A percentile compares a stretch with the other conserved stretches of the same genome.
These are phyloP conservation scores for Catostomus latipinnis DNA, from an alignment of 2,797 vertebrate species.

Conservation along the genomic window DNA sequence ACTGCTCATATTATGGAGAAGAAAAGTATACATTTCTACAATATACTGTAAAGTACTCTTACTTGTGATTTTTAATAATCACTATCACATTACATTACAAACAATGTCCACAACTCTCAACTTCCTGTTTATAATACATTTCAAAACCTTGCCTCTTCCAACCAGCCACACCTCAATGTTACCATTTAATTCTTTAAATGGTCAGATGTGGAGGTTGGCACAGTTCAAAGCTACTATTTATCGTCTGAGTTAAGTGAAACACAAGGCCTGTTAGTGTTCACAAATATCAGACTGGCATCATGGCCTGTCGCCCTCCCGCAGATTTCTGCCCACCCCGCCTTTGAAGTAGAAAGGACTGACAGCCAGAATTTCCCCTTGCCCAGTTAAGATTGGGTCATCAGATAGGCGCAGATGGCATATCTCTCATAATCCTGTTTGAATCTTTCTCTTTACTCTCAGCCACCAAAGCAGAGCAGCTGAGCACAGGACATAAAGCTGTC, in stretches of 20 bases:
- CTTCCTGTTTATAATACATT: not conserved
- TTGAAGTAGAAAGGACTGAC: conserved; percentile 71
- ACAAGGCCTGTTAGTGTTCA: conserved; percentile 44
- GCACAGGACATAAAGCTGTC: conserved; percentile 51
- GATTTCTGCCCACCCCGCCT: conserved; percentile 67
- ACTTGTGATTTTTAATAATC: not conserved
- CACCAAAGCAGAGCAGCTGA: conserved; percentile 57
- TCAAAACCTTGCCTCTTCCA: not conserved
- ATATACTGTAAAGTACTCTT: not conserved
- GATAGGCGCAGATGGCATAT: conserved; percentile 64
- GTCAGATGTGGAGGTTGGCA: conserved; percentile 13
- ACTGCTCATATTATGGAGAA: not conserved
- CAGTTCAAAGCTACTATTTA: conserved; percentile 37
- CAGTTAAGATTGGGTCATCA: conserved; percentile 69
- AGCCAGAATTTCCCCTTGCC: conserved; percentile 69
- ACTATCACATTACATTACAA: not conserved
- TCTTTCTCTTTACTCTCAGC: conserved; percentile 62
- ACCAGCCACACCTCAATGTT: not conserved
- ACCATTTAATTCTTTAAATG: not conserved
- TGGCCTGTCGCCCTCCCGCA: conserved; percentile 63
- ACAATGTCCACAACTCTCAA: not conserved
- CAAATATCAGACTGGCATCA: conserved; percentile 73
- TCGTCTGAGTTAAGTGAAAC: conserved; percentile 41
- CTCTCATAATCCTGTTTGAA: conserved; percentile 62
- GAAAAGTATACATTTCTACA: not conserved